Base-by-base conservation (phyloP, 2,113 vertebrate genomes). In the Panthera uncia region DNA sequence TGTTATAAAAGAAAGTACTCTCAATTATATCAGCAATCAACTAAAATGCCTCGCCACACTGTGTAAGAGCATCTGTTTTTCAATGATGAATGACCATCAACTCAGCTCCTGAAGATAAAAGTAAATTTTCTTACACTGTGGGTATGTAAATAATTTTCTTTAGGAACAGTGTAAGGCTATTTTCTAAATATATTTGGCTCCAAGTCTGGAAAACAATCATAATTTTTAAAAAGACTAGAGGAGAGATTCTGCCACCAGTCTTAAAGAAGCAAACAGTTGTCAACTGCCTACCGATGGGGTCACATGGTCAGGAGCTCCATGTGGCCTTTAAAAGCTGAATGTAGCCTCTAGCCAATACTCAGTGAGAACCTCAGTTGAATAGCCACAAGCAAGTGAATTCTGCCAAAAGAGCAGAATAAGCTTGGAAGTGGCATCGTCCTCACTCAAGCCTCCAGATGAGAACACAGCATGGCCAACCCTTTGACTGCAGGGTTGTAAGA, bases 121-220 rank as follows among this genome's bases (percentile, higher is more conserved):
- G 65, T 55, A 61, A 82, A 92, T 71, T 63, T 91, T 95, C 74
- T 90, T 94, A 69, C 21, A 80, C 33, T 38, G 36, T 69, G 15
- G 16, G 63, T 83, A 79, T 23, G 14, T 69, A 91, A 96, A 94
- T 85, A 66, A 78, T 71, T 76, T 81, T 66, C 93, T 66, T 78
- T 83, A 94, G 84, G 52, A 82, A 95, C 74, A 7, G 52, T 13
- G 88, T 68, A 90, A 92, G 15, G 27, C 29, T 71, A 33, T 94
- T 96, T 97, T 96, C 36, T 89, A 80, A 97, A 95, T 31, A n/a
- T 82, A 80, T 12, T 93, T 94, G 55, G 23, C 55, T 88, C 27
- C 71, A 66, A 63, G 45, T 68, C 65, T 97, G 50, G n/a, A 76
- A 97, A 90, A 81, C 15, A 92, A 90, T 74, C 6, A 78, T 89